Evolutionary conservation across 1,140 invertebrate genomes (phyloP), one percentile per base, ranked within the genome.

Genomic region (Augochlora pura): DNA sequence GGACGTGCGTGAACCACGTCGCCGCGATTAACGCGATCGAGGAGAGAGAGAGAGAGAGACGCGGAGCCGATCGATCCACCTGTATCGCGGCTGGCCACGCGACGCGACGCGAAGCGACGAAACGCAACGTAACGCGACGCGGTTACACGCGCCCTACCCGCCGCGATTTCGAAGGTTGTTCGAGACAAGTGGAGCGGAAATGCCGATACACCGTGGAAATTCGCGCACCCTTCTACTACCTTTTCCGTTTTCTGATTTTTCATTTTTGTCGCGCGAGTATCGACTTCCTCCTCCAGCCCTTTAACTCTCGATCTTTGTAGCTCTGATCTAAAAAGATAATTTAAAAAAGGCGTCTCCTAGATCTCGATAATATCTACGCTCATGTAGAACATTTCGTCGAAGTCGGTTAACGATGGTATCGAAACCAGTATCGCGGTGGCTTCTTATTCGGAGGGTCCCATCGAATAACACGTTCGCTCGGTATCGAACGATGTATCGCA

Each of bases 21-120:
- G 32, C 60, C 27, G 32, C 62, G 60, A 32, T 18, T 52, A 52
- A 52, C 49, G 16, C 49, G 49, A 52, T 52, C 49, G 16, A 16
- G 49, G 49, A 52, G 49, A 52, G 16, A 12, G 32, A 32, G 5
- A 16, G 49, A 52, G 49, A 52, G 16, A 12, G 32, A 32, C 32
- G 32, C 62, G 8, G 8, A 39, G 12, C 16, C 38, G 39, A 42
- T 65, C 63, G 63, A 65, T 65, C 38, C 63, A 63, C 25, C 63
- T 65, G 63, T 65, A 65, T 65, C 63, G 63, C 38, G 38, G n/a
- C 38, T 14, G 32, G n/a, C 38, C 63, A 65, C 63, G 63, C 63
- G 63, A 64, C 27, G 59, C 59, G 59, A 32, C 32, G 32, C 32
- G 32, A 65, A 38, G 63, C 63, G 38, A 39, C 27, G 59, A n/a